A percentile compares a stretch with the other conserved stretches of the same genome.
Evolutionary conservation across 2,797 vertebrate genomes (phyloP).

Genomic region (Tinamus major): DNA sequence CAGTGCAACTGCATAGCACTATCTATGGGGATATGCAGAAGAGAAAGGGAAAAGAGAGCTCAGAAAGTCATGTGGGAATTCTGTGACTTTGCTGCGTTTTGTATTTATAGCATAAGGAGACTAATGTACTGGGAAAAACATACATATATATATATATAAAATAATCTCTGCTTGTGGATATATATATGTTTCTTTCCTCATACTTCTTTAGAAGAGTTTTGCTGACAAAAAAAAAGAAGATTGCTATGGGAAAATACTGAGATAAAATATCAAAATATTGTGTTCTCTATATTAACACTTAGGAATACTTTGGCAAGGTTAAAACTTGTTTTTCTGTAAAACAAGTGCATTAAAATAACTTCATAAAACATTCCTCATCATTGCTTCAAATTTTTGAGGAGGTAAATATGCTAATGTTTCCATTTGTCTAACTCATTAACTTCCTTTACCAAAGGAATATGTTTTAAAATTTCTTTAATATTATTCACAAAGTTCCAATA

Average conservation of each 20-base stretch:
- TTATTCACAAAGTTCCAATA: not conserved
- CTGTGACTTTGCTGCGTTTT: not conserved
- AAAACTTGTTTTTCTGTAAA: not conserved
- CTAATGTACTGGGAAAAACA: not conserved
- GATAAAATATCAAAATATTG: not conserved
- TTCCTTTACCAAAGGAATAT: not conserved
- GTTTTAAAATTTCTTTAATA: not conserved
- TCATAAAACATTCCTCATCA: not conserved
- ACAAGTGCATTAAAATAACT: not conserved
- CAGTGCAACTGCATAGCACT: not conserved
- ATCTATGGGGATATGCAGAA: not conserved
- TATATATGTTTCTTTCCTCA: not conserved
- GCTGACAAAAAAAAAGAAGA: not conserved
- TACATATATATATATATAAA: too few relatives aligned
- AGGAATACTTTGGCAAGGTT: not conserved
- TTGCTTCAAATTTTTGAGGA: not conserved
- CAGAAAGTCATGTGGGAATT: not conserved
- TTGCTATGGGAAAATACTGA: not conserved
- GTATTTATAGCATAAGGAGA: not conserved
- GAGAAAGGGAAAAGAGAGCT: not conserved
- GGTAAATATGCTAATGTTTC: not conserved
- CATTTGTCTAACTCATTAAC: not conserved
- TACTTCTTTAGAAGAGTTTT: not conserved
- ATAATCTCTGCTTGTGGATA: not conserved
- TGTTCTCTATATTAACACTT: not conserved